A percentile compares a stretch with the other conserved stretches of the same genome.
These are phyloP conservation scores for Manis pentadactyla DNA, from an alignment of 2,797 vertebrate genomes.

Conservation along the genomic window DNA sequence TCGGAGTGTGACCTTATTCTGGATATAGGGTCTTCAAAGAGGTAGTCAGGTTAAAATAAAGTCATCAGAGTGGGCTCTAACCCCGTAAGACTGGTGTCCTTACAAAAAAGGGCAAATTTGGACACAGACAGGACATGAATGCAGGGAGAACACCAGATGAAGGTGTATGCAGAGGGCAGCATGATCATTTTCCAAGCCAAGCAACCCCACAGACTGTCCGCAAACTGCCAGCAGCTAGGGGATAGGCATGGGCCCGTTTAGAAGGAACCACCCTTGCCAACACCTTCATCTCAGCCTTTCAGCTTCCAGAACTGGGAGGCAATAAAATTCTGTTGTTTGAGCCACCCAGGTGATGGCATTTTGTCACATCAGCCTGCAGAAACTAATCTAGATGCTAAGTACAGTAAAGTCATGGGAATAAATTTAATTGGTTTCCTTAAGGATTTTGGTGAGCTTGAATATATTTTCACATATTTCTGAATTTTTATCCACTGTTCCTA, in stretches of 20 bases:
- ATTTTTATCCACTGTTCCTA: neutral
- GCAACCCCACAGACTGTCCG: neutral
- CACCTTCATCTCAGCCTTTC: neutral
- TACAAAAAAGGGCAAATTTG: slow-evolving; percentile 4
- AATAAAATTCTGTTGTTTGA: neutral
- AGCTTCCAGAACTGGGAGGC: neutral
- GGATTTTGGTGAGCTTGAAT: neutral
- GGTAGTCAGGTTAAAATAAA: neutral
- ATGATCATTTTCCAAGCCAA: neutral
- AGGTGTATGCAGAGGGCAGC: neutral
- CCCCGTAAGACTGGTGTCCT: neutral
- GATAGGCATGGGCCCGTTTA: neutral
- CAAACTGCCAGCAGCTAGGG: neutral
- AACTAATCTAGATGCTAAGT: neutral
- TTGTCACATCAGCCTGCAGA: neutral
- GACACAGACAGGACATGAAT: neutral
- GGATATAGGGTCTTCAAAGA: neutral
- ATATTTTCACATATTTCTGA: neutral
- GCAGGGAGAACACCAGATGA: neutral
- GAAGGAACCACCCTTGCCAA: neutral
- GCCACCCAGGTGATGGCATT: neutral
- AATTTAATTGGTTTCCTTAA: neutral
- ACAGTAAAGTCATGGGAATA: neutral
- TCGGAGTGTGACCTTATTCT: neutral
- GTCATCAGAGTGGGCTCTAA: neutral